These are phyloP conservation scores for Vultur gryphus DNA, from an alignment of 2,797 vertebrate genomes.

Conservation along the genomic window DNA sequence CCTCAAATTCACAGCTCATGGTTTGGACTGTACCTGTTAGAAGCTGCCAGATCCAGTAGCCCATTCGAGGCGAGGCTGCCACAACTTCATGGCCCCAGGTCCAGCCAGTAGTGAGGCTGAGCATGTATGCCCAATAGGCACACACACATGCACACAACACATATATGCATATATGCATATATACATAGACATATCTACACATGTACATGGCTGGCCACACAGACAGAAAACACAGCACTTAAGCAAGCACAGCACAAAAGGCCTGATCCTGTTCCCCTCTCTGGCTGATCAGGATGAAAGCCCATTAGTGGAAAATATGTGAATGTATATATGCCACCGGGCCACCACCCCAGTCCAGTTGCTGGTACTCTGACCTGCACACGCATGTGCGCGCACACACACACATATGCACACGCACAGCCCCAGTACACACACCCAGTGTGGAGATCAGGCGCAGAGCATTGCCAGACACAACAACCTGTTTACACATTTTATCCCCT, in stretches of 20 bases:
- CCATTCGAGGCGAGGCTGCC: fast-evolving
- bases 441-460: background rate
- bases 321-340: background rate
- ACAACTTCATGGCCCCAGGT: background rate
- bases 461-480: background rate
- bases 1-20: background rate
- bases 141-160: background rate
- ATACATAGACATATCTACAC: background rate
- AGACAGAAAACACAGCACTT: background rate
- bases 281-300: background rate
- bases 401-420: no score
- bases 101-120: background rate
- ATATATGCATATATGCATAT: no score
- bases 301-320: background rate
- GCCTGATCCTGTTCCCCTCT: background rate
- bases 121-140: fast-evolving
- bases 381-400: background rate
- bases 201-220: background rate
- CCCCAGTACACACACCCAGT: background rate
- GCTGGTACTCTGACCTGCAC: background rate
- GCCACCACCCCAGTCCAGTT: background rate
- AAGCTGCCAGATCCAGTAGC: background rate
- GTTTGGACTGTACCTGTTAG: background rate
- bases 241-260: background rate
- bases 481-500: background rate